Evolutionary conservation across 2,797 vertebrate species (phyloP), one percentile per base, ranked within the genome.

Genomic region (Artibeus lituratus): DNA sequence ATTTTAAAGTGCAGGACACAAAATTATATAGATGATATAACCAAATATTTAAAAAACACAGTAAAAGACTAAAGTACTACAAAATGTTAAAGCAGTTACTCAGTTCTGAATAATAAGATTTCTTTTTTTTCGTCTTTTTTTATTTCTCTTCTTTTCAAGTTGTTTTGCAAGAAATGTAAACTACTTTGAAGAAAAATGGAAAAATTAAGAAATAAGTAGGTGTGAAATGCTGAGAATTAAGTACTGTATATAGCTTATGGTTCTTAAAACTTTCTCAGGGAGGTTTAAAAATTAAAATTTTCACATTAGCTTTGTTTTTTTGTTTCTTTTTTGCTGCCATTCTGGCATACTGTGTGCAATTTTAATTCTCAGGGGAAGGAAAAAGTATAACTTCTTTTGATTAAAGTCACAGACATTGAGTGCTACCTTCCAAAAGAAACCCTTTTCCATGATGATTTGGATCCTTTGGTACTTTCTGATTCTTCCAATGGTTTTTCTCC

Each of bases 401-500:
- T 87, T 86, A 92, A 92, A 77, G 87, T 84, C 67, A 94, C 3
- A 70, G 72, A 95, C 37, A 94, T 9, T 16, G 67, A 44, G 65
- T 86, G 87, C 94, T 98, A 99, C 98, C 98, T 96, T 77, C 69
- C 92, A 96, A 0, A 95, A 77, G 98, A 95, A 51, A 96, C 95
- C 81, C 73, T 90, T 19, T 81, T 87, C 93, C 97, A 89, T 10
- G 95, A 92, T 3, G 97, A 77, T 11, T 0, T 51, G 35, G 90
- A 78, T 10, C 98, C 98, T 83, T 96, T 97, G 47, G 94, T 82
- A 94, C 97, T 94, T 93, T 96, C 97, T 86, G 86, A 80, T 49
- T 97, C 95, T 86, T 97, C 92, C 73, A 91, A 90, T 96, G 53
- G 51, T 10, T 89, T 76, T 84, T 51, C 95, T 62, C 84, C 94